Conservation (phyloP, 2,113 vertebrate species). For the crab-eating macaque (Macaca fascicularis) region DNA sequence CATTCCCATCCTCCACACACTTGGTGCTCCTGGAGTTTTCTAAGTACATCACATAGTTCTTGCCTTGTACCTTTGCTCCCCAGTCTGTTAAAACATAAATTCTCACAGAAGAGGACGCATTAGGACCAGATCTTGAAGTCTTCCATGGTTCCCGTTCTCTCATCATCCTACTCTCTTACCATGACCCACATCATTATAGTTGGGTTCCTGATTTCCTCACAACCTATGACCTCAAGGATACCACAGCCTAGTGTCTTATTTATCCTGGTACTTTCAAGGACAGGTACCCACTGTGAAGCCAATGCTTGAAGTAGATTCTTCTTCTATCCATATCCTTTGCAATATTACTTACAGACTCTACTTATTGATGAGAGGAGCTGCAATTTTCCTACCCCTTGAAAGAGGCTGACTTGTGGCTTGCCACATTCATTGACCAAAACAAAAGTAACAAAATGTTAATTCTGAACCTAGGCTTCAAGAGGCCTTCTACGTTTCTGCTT, state of each 20-base stretch:
- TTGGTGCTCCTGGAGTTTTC: not conserved
- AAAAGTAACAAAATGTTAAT: slow-evolving; percentile 4
- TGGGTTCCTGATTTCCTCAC: not conserved
- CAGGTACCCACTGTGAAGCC: not conserved
- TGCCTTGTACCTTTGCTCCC: not conserved
- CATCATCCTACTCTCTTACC: not conserved
- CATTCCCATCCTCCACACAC: not conserved
- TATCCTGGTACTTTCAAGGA: not conserved
- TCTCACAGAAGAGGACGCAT: not conserved
- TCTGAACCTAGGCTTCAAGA: not conserved
- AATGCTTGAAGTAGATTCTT: not conserved
- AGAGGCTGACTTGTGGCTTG: not conserved
- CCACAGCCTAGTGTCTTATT: not conserved
- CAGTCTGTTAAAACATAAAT: not conserved
- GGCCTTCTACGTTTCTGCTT: not conserved
- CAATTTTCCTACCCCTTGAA: not conserved
- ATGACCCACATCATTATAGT: not conserved
- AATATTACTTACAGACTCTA: not conserved
- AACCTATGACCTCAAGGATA: not conserved
- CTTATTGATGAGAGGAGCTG: not conserved
- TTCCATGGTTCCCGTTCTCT: not conserved
- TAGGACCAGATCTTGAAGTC: not conserved
- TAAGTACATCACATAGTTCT: not conserved
- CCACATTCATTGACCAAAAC: not conserved
- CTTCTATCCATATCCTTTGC: not conserved